Conservation (phyloP, 1,140 invertebrate genomes). For the Caerostris extrusa region DNA sequence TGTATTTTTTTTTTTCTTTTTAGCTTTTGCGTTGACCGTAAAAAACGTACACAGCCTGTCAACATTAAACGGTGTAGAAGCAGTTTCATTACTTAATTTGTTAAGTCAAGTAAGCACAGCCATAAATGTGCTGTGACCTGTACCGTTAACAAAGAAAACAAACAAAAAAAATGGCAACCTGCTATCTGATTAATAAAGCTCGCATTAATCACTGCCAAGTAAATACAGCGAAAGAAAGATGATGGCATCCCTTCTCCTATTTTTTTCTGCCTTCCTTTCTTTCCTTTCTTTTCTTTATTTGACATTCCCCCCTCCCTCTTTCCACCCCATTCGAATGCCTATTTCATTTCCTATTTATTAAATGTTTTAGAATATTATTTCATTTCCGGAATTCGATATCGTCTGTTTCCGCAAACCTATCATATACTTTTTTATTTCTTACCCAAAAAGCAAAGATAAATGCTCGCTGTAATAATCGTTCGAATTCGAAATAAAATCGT, state of each 20-base stretch:
- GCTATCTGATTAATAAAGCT: constrained; percentile 65
- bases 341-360: constrained; percentile 64
- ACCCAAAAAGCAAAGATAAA: constrained; percentile 4
- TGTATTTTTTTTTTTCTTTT: too few species aligned
- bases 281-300: neutral
- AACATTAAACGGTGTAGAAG: too few species aligned
- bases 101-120: neutral
- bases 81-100: neutral
- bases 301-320: neutral
- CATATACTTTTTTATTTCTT: neutral
- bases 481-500: constrained; percentile 54
- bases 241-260: neutral
- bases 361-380: constrained; percentile 36
- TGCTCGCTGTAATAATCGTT: neutral
- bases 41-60: too few species aligned
- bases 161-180: neutral
- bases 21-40: too few species aligned
- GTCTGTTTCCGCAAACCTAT: constrained; percentile 11
- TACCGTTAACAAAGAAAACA: neutral
- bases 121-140: neutral
- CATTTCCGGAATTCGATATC: constrained; percentile 45
- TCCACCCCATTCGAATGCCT: neutral
- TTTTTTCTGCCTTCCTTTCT: neutral
- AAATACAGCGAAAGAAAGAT: constrained; percentile 51
- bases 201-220: constrained; percentile 63